Evolutionary conservation across 2,888 invertebrate genomes (phyloP).

Genomic region (Meganola albula): DNA sequence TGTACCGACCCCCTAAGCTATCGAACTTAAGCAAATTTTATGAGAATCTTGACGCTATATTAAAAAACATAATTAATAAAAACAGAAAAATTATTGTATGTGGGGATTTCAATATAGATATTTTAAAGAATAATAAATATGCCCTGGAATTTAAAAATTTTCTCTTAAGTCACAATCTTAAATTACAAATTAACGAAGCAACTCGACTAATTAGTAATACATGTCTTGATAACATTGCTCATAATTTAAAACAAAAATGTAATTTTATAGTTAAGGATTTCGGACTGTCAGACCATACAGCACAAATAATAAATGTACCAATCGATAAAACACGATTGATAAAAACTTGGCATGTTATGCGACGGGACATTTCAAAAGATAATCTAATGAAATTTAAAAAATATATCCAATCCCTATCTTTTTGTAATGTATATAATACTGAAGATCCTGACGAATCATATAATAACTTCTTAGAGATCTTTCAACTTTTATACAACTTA

Average conservation of each 20-base stretch:
- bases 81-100: neutral
- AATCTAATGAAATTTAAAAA: constrained; percentile 3
- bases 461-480: constrained; percentile 3
- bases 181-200: neutral
- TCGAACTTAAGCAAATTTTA: neutral
- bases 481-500: constrained; percentile 7
- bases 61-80: neutral
- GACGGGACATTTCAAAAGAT: constrained; percentile 8
- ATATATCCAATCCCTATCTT: neutral
- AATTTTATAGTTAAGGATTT: constrained; percentile 6
- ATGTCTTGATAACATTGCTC: constrained; percentile 1
- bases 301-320: constrained; percentile 9
- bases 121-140: neutral
- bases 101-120: constrained; percentile 3
- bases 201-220: neutral
- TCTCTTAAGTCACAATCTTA: constrained; percentile 1
- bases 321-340: constrained; percentile 5
- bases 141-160: constrained; percentile 1
- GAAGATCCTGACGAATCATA: constrained; percentile 2
- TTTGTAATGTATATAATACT: neutral
- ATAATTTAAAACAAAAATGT: neutral
- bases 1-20: neutral
- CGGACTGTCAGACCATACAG: constrained; percentile 10
- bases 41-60: neutral
- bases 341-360: constrained; percentile 5